These are phyloP conservation scores for Zapus hudsonius DNA, from an alignment of 2,113 vertebrate genomes.

Conservation along the genomic window DNA sequence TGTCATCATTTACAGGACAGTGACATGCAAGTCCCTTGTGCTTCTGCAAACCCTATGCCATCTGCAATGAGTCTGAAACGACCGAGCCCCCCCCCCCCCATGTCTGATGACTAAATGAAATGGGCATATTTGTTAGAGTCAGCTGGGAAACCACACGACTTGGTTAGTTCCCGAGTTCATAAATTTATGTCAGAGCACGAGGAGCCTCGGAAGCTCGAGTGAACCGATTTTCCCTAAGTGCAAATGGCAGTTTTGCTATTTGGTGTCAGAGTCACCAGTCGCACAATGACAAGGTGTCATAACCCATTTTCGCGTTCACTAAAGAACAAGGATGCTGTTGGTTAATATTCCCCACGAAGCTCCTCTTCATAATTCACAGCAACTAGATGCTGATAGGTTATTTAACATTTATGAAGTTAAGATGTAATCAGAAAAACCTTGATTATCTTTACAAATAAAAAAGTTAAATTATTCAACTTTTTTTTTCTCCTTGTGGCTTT, in stretches of 20 bases:
- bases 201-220: constrained; percentile 81
- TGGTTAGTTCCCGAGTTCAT: constrained; percentile 86
- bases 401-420: constrained; percentile 99
- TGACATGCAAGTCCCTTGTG: constrained; percentile 9
- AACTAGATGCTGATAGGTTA: constrained; percentile 99
- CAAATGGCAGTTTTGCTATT: constrained; percentile 92
- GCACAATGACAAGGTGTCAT: constrained; percentile 90
- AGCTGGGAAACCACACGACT: constrained; percentile 83
- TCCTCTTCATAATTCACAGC: constrained; percentile 99
- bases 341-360: constrained; percentile 97
- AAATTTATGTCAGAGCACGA: constrained; percentile 87
- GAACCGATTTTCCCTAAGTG: constrained; percentile 89
- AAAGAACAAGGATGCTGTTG: constrained; percentile 89
- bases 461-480: constrained; percentile 99
- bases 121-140: constrained; percentile 85
- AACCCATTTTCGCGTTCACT: constrained; percentile 89
- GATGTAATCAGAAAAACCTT: constrained; percentile 98
- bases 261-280: constrained; percentile 88
- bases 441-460: constrained; percentile 99
- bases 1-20: constrained; percentile 45
- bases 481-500: constrained; percentile 73
- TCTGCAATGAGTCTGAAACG: constrained; percentile 80
- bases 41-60: constrained; percentile 68
- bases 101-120: constrained; percentile 81
- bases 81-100: constrained; percentile 58